These are phyloP conservation scores for Trichogramma dendrolimi DNA, from an alignment of 2,888 invertebrate genomes.

Conservation along the genomic window DNA sequence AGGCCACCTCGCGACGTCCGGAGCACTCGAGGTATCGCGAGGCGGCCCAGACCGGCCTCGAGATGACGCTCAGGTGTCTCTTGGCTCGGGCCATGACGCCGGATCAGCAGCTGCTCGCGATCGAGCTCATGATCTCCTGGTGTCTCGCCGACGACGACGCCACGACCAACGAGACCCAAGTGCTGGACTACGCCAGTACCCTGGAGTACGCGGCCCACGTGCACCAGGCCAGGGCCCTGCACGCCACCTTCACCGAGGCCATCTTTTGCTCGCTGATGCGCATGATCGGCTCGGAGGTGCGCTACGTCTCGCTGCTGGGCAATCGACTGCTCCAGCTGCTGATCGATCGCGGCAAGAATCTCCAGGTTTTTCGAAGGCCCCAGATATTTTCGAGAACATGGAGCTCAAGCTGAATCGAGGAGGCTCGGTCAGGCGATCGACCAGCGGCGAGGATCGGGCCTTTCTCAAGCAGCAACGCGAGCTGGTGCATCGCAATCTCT, in stretches of 20 bases:
- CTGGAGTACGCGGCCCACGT: slow-evolving; percentile 56
- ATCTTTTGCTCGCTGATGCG: slow-evolving; percentile 54
- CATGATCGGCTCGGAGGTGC: slow-evolving; percentile 54
- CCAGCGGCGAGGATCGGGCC: slow-evolving; percentile 51
- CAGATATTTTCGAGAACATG: slow-evolving; percentile 53
- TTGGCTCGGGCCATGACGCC: too few species aligned
- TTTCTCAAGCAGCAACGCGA: slow-evolving; percentile 56
- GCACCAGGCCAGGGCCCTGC: slow-evolving; percentile 51
- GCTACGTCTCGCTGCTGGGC: slow-evolving; percentile 56
- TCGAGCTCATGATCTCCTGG: slow-evolving; percentile 57
- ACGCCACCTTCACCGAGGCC: slow-evolving; percentile 53
- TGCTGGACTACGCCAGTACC: slow-evolving; percentile 56
- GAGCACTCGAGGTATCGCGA: too few species aligned
- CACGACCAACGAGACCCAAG: slow-evolving; percentile 49
- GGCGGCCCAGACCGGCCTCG: too few species aligned
- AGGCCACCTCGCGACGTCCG: too few species aligned
- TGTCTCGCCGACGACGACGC: slow-evolving; percentile 50
- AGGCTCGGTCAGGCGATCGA: slow-evolving; percentile 24
- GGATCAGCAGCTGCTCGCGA: slow-evolving; percentile 46
- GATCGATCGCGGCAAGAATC: slow-evolving; percentile 58
- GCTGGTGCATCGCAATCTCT: slow-evolving; percentile 52
- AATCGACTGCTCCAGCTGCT: slow-evolving; percentile 57
- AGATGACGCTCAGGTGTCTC: too few species aligned
- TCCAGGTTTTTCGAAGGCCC: slow-evolving; percentile 53
- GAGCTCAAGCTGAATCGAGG: slow-evolving; percentile 49